These are phyloP conservation scores for Tragelaphus scriptus DNA, from an alignment of 2,113 vertebrate genomes.

Conservation along the genomic window DNA sequence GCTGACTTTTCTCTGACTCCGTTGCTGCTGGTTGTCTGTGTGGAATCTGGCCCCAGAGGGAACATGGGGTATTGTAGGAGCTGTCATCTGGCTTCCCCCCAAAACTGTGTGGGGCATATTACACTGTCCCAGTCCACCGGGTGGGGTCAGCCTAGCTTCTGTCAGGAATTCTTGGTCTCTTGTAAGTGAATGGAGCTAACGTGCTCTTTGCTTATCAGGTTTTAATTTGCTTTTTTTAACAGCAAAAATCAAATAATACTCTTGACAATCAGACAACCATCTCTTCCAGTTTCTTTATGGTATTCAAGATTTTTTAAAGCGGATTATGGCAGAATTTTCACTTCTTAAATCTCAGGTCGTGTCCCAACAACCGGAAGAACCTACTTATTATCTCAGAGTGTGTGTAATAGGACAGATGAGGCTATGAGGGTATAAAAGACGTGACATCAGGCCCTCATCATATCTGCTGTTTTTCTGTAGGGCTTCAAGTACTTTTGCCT, in stretches of 20 bases:
- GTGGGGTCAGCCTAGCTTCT: constrained; percentile 68
- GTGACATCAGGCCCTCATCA: not conserved
- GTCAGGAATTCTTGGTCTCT: constrained; percentile 71
- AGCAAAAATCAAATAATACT: not conserved
- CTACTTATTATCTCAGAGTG: not conserved
- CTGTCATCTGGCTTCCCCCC: constrained; percentile 9
- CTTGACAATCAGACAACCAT: constrained; percentile 25
- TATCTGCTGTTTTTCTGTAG: not conserved
- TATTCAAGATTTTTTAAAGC: not conserved
- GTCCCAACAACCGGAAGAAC: not conserved
- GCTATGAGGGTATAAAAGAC: not conserved
- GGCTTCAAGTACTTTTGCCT: not conserved
- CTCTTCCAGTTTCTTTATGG: not conserved
- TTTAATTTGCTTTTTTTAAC: constrained; percentile 45
- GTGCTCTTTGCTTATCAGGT: constrained; percentile 56
- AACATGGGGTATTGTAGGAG: not conserved
- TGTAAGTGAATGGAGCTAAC: constrained; percentile 60
- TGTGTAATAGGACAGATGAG: constrained; percentile 7
- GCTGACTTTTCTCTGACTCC: not conserved
- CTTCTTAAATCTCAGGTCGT: constrained; percentile 24
- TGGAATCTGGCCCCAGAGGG: not conserved
- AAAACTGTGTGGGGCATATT: constrained; percentile 42
- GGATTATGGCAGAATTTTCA: not conserved
- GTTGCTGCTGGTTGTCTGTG: not conserved
- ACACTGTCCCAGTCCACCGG: constrained; percentile 47